Conservation (phyloP, 2,888 invertebrate species). For the Synergus japonicus region DNA sequence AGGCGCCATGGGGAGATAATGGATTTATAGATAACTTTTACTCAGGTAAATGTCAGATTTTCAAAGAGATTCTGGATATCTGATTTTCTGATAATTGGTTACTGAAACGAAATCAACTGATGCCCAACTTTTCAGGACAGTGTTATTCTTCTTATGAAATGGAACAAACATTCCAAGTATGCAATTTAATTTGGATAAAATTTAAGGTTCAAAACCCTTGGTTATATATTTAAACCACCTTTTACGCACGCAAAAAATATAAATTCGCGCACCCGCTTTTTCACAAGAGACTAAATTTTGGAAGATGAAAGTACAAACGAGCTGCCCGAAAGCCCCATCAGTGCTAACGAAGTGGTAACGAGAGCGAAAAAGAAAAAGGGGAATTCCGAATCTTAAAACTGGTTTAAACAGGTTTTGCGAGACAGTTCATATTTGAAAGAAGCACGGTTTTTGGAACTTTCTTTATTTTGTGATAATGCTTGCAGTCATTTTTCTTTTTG, state of each 20-base stretch:
- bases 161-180: no score
- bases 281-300: background rate
- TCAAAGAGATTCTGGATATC: background rate
- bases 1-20: conserved; percentile 4
- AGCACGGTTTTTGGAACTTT: conserved; percentile 23
- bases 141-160: no score
- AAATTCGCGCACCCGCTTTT: background rate
- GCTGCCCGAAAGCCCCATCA: conserved; percentile 29
- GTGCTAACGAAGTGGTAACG: conserved; percentile 40
- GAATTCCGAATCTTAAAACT: conserved; percentile 34
- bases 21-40: background rate
- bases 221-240: no score
- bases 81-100: no score
- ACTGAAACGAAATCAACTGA: no score
- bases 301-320: conserved; percentile 33
- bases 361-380: conserved; percentile 26
- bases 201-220: no score
- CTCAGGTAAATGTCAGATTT: no score
- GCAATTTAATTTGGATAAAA: no score
- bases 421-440: conserved; percentile 40
- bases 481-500: background rate
- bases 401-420: conserved; percentile 31
- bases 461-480: conserved; percentile 13
- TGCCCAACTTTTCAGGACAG: no score
- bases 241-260: no score